Percentiles rank a stretch among this genome's conserved stretches.
These are phyloP conservation scores for Otolemur garnettii DNA, from an alignment of 2,113 vertebrate species.

Conservation along the genomic window DNA sequence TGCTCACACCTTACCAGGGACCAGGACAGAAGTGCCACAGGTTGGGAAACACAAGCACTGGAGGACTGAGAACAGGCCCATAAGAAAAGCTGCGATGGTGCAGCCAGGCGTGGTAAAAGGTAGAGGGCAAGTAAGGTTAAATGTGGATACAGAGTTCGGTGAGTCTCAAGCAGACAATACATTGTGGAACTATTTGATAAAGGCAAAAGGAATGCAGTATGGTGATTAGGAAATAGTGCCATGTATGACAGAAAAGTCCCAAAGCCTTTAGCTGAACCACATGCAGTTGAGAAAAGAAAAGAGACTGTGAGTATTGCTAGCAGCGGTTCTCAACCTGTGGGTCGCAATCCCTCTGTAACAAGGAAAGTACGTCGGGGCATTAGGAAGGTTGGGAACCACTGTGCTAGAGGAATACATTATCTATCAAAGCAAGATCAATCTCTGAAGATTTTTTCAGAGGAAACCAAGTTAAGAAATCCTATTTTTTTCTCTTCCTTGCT, in stretches of 20 bases:
- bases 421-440: conserved; percentile 79
- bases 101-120: conserved; percentile 41
- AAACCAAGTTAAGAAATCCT: conserved; percentile 58
- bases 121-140: conserved; percentile 55
- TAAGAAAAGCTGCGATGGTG: conserved; percentile 42
- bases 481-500: conserved; percentile 45
- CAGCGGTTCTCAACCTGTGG: too few relatives aligned
- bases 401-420: conserved; percentile 77
- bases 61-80: neutral
- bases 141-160: conserved; percentile 59
- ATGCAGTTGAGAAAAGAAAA: conserved; percentile 74
- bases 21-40: neutral
- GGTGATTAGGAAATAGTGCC: conserved; percentile 61
- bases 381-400: too few relatives aligned
- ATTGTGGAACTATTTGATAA: conserved; percentile 74
- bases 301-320: conserved; percentile 61
- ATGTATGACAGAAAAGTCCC: conserved; percentile 63
- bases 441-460: conserved; percentile 70
- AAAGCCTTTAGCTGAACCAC: conserved; percentile 58
- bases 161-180: conserved; percentile 62
- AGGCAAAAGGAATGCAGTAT: conserved; percentile 63
- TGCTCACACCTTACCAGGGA: neutral
- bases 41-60: neutral
- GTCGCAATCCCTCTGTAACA: too few relatives aligned
- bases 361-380: too few relatives aligned